Conservation (phyloP, 2,113 vertebrate species). For the Perccottus glenii region DNA sequence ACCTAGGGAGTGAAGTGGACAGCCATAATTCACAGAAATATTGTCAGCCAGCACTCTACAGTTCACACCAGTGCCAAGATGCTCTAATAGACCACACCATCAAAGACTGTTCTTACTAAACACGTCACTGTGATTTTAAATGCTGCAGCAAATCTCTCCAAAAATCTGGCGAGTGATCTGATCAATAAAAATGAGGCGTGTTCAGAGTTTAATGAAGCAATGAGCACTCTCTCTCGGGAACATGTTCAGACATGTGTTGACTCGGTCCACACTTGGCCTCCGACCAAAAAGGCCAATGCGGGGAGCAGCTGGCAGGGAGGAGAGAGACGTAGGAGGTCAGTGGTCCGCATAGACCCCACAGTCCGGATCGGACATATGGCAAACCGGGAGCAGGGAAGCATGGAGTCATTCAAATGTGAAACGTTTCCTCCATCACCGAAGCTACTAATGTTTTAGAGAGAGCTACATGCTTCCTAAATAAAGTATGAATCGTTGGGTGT, state of each 20-base stretch:
- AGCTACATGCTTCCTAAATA: too few species aligned
- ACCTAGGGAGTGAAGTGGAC: too few species aligned
- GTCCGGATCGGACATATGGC: constrained; percentile 60
- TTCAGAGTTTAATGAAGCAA: constrained; percentile 25
- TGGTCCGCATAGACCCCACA: constrained; percentile 44
- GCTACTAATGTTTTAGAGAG: background rate
- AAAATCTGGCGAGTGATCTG: background rate
- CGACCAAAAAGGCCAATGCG: constrained; percentile 42
- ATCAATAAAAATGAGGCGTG: background rate
- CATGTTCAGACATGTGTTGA: constrained; percentile 56
- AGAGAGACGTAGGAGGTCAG: constrained; percentile 51
- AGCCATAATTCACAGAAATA: too few species aligned
- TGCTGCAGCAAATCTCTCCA: background rate
- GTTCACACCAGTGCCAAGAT: too few species aligned
- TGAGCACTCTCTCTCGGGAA: constrained; percentile 25
- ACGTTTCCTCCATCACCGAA: background rate
- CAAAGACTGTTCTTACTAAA: too few species aligned
- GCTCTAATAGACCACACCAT: too few species aligned
- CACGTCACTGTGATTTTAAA: too few species aligned
- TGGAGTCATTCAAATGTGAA: background rate
- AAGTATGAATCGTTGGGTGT: too few species aligned
- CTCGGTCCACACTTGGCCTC: constrained; percentile 51
- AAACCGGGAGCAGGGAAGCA: constrained; percentile 23
- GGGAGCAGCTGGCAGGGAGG: constrained; percentile 69
- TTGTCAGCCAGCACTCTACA: too few species aligned